A percentile compares a stretch with the other conserved stretches of the same genome.
Conservation (phyloP, 2,113 vertebrate species). For the Baryphthengus martii region DNA sequence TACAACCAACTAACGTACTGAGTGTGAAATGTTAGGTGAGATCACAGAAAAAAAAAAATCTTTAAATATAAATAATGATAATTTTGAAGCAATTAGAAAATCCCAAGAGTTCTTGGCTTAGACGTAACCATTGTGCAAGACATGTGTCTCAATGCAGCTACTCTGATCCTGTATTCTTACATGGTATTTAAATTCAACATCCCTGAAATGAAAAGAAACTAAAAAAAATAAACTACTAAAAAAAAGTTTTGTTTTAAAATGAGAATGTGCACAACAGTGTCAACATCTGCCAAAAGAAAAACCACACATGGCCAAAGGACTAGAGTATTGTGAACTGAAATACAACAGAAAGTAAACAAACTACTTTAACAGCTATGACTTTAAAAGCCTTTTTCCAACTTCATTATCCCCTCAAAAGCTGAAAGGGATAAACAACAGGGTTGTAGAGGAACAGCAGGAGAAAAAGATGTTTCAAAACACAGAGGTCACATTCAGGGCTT, state of each 20-base stretch:
- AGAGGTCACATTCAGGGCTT: background rate
- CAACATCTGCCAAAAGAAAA: background rate
- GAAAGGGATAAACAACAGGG: background rate
- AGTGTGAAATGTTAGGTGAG: background rate
- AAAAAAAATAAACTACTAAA: too few species aligned
- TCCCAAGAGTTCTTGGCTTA: background rate
- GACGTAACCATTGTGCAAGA: background rate
- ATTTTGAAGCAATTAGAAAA: background rate
- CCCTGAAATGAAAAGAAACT: background rate
- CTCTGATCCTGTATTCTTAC: background rate
- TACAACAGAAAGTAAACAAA: background rate
- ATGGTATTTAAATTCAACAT: background rate
- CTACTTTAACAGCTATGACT: background rate
- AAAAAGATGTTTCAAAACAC: background rate
- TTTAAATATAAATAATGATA: background rate
- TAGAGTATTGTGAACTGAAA: background rate
- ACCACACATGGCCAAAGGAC: background rate
- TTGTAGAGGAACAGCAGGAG: background rate
- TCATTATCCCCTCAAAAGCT: background rate
- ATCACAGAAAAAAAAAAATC: background rate
- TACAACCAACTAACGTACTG: background rate
- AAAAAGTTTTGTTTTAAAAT: background rate
- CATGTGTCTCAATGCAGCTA: rapidly evolving
- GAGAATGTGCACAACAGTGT: background rate
- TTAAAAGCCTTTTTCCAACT: background rate